Percentiles rank a stretch among this genome's conserved stretches.
Conservation (phyloP, 2,888 invertebrate species). For the Digitonthophagus gazella region DNA sequence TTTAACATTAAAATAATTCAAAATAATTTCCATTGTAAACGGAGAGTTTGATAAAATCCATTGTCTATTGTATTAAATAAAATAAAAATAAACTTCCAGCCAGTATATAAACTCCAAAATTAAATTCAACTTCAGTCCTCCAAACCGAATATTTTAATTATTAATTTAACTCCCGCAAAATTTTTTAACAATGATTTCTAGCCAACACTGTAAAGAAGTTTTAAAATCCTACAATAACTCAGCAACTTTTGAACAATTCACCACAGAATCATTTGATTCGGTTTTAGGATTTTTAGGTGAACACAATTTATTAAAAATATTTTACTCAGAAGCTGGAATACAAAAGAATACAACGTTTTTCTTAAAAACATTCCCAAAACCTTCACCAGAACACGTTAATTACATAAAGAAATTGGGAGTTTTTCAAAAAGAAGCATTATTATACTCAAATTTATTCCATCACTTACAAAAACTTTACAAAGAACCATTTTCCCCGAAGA, state of each 20-base stretch:
- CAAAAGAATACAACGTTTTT: constrained; percentile 50
- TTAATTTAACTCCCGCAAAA: too few species aligned
- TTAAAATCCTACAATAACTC: not conserved
- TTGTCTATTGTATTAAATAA: not conserved
- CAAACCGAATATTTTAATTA: not conserved
- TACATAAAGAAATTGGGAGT: constrained; percentile 51
- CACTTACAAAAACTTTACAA: constrained; percentile 30
- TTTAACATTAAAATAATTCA: not conserved
- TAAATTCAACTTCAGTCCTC: not conserved
- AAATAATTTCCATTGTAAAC: not conserved
- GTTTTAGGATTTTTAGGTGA: constrained; percentile 52
- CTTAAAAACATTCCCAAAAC: constrained; percentile 58
- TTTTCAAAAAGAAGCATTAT: constrained; percentile 43
- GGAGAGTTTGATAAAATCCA: not conserved
- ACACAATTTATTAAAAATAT: constrained; percentile 47
- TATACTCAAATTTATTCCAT: constrained; percentile 31
- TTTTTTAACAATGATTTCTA: not conserved
- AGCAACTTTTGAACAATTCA: not conserved
- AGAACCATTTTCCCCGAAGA: constrained; percentile 40
- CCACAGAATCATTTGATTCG: constrained; percentile 40
- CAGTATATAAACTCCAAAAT: not conserved
- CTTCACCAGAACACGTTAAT: constrained; percentile 50
- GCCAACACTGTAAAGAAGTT: not conserved
- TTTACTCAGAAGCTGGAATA: constrained; percentile 17
- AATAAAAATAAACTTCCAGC: not conserved